Evolutionary conservation across 2,797 vertebrate species (phyloP), one percentile per base, ranked within the genome.

Genomic region (Etheostoma perlongum): DNA sequence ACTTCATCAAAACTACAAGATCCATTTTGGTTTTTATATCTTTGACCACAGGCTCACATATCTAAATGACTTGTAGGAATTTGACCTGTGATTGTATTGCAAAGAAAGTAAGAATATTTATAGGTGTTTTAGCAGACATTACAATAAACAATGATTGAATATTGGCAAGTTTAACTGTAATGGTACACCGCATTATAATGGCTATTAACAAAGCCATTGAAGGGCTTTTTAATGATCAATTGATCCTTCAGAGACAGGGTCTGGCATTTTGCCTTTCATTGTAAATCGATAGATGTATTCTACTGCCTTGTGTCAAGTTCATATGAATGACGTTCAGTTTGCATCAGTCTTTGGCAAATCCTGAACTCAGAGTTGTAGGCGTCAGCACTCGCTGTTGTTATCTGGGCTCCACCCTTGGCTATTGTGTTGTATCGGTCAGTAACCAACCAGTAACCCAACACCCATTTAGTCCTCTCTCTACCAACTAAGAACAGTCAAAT

Each of bases 141-240:
- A 61, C 27, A 51, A 61, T 62, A 61, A 58, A 75, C n/a, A 72
- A 69, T 61, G 48, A 78, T 64, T 78, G 33, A 19, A 63, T 67
- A 71, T 36, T 54, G 57, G 47, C 66, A 74, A 21, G 62, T 58
- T 74, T 48, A 18, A 65, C 44, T 52, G 23, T 51, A 36, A 57
- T 57, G 21, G 21, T 30, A 18, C 23, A 53, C 54, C 13, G 54
- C 48, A 69, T 51, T 69, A 69, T 66, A 68, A 59, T 3, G 5
- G 21, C 40, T 18, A 53, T 62, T 61, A 61, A 42, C 59, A 59
- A 53, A 27, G 48, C n/a, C 58, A 42, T 0, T 23, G 14, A 63
- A 49, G 16, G 47, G 11, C 10, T 11, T 54, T 72, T 53, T 54
- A 67, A 69, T 25, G 49, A 48, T 12, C 0, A 8, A 54, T 27